Conservation (phyloP, 2,888 invertebrate genomes). For the Sesamia inferens region DNA sequence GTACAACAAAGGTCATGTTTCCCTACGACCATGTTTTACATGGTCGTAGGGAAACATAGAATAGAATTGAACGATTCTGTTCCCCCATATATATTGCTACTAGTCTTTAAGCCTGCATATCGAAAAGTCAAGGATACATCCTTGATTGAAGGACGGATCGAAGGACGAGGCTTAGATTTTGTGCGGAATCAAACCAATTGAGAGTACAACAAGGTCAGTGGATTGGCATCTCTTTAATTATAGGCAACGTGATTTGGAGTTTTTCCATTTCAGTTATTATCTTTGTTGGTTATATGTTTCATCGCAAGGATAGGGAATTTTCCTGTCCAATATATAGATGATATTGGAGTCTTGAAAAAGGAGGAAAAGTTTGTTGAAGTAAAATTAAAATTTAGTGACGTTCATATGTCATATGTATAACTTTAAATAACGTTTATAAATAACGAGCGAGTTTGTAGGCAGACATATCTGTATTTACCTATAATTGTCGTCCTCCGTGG, state of each 20-base stretch:
- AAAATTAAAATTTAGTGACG: no score
- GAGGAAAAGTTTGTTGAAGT: no score
- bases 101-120: constrained; percentile 50
- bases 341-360: neutral
- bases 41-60: no score
- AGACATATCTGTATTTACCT: no score
- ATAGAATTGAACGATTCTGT: constrained; percentile 33
- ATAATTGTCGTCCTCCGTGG: no score
- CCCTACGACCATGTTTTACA: constrained; percentile 2
- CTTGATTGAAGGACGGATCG: constrained; percentile 56
- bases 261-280: neutral
- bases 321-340: neutral
- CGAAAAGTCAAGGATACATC: constrained; percentile 65
- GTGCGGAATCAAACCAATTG: constrained; percentile 44
- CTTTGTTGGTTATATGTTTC: neutral
- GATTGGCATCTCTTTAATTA: constrained; percentile 39
- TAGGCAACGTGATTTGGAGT: neutral
- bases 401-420: no score
- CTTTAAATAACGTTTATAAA: no score
- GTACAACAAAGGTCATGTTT: constrained; percentile 40
- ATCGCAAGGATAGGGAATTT: neutral
- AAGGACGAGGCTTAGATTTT: constrained; percentile 35
- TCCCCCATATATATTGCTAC: constrained; percentile 56
- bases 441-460: no score
- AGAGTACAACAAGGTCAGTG: constrained; percentile 37